Percentiles rank a stretch among this genome's conserved stretches.
phyloP scores from a whole-genome alignment of 2,113 vertebrate genomes.

The Coptodon rendalli region DNA sequence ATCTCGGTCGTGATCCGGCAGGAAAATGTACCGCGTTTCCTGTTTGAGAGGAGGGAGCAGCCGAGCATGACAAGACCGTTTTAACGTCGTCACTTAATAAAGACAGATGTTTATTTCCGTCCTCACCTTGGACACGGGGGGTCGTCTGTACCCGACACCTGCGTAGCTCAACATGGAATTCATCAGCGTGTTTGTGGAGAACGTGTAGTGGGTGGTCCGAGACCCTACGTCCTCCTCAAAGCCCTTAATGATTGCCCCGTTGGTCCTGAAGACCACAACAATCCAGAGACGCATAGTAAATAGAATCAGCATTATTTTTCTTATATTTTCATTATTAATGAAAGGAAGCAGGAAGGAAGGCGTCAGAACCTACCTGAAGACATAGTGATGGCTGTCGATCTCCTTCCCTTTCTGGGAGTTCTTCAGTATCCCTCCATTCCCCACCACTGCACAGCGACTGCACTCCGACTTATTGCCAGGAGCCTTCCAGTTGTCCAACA shows the following conservation, averaged over 20 bases:
- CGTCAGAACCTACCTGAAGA: conserved; percentile 70
- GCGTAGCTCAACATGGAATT: conserved; percentile 72
- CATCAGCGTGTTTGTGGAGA: conserved; percentile 78
- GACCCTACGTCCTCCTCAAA: conserved; percentile 76
- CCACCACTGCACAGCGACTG: conserved; percentile 70
- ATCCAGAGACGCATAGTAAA: neutral
- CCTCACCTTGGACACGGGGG: conserved; percentile 57
- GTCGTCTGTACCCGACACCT: conserved; percentile 35
- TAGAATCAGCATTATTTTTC: neutral
- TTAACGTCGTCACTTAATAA: fast-evolving
- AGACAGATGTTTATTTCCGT: fast-evolving
- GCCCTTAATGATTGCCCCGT: conserved; percentile 70
- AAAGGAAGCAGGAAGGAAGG: neutral
- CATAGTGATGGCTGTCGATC: conserved; percentile 76
- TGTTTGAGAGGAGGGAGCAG: conserved; percentile 8
- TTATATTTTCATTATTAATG: neutral
- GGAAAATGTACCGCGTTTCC: conserved; percentile 75
- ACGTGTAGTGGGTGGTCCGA: conserved; percentile 77
- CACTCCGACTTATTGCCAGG: neutral
- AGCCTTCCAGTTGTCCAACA: conserved; percentile 70
- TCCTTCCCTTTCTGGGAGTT: conserved; percentile 67
- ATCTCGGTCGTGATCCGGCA: conserved; percentile 76
- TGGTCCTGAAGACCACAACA: conserved; percentile 57
- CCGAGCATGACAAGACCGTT: fast-evolving
- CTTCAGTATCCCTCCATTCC: conserved; percentile 75